Evolutionary conservation across 2,888 invertebrate genomes (phyloP).

Genomic region (Pomacea canaliculata): DNA sequence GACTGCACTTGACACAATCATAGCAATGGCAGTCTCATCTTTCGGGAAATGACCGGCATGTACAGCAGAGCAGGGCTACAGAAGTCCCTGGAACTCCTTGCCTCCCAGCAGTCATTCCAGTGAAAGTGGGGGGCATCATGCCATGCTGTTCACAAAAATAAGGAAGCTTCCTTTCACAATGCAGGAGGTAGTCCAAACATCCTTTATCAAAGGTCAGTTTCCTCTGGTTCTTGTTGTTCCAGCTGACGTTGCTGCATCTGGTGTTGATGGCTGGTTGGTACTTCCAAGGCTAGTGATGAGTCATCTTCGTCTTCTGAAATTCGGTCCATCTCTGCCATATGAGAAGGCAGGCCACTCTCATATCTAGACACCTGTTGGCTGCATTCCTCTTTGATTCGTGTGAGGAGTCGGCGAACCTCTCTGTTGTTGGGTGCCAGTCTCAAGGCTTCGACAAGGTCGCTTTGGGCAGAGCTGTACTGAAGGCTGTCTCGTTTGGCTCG

Average conservation of each 20-base stretch:
- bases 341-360: conserved; percentile 27
- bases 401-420: conserved; percentile 81
- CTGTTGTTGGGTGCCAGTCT: conserved; percentile 79
- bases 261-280: not conserved
- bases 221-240: conserved; percentile 37
- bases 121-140: too few species aligned
- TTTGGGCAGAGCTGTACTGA: conserved; percentile 75
- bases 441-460: conserved; percentile 86
- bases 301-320: conserved; percentile 43
- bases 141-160: too few species aligned
- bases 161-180: too few species aligned
- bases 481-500: conserved; percentile 85
- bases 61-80: too few species aligned
- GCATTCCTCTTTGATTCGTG: conserved; percentile 80
- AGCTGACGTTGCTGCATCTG: conserved; percentile 12
- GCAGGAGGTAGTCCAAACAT: not conserved
- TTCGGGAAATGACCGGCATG: too few species aligned
- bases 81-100: too few species aligned
- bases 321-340: conserved; percentile 37
- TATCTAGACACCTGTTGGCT: conserved; percentile 53
- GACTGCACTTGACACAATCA: too few species aligned
- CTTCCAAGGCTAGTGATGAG: conserved; percentile 23
- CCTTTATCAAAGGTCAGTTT: conserved; percentile 32
- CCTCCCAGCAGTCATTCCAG: too few species aligned
- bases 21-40: too few species aligned